Evolutionary conservation across 2,888 invertebrate species (phyloP), one percentile per base, ranked within the genome.

Genomic region (Ptilodon capucinus): DNA sequence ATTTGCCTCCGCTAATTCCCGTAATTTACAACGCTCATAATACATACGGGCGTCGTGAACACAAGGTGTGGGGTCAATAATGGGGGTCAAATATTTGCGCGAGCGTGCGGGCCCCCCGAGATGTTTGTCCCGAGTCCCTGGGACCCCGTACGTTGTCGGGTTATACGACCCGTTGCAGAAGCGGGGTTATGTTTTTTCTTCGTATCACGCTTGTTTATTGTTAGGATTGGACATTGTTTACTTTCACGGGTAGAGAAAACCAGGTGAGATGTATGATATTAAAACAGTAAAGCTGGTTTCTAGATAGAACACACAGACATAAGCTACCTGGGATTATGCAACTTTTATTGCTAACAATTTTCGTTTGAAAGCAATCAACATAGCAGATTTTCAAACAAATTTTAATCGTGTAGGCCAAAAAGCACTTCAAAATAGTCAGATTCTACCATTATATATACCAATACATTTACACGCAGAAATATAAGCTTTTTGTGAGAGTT

Each of bases 61-160:
- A 70, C 70, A 72, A 84, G 84, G 86, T 85, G 84, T 72, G 74
- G 72, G 81, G 84, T 86, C 83, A 86, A 86, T 81, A 86, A 81
- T 81, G 74, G 62, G 73, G 80, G 77, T 77, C 81, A 86, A 88
- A 88, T 88, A 86, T 88, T 88, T 84, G 83, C 74, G 53, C 63
- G 59, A 50, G 61, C 73, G 75, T 76, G 74, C 76, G 81, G 80
- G 77, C 71, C 57, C 71, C 55, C 63, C 42, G 65, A 69, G 68
- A 60, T 84, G 82, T 85, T 84, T 83, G 76, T 55, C 48, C n/a
- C 55, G 57, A 47, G 50, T 43, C 40, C 35, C 51, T 44, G 49
- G 42, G 43, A 48, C 32, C 48, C 47, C 54, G 60, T 60, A 59
- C 51, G 63, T 57, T 50, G 57, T 56, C 46, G 44, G 46, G 54